These are phyloP conservation scores for Anticlea derivata DNA, from an alignment of 2,888 invertebrate genomes.

Conservation along the genomic window DNA sequence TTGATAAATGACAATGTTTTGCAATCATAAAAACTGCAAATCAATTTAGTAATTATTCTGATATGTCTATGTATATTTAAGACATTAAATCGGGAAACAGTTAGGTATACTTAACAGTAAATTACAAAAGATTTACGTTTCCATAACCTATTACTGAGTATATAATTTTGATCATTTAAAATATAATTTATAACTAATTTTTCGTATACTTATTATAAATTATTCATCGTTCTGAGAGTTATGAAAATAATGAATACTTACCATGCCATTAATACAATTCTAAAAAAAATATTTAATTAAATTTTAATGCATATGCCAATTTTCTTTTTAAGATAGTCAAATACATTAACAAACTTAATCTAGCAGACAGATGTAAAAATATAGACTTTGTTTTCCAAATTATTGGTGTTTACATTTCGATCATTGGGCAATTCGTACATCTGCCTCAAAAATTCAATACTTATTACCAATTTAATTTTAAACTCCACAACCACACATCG, in stretches of 20 bases:
- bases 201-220: constrained; percentile 37
- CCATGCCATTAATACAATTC: constrained; percentile 43
- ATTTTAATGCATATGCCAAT: constrained; percentile 41
- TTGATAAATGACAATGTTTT: too few relatives aligned
- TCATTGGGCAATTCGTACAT: constrained; percentile 18
- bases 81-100: not conserved
- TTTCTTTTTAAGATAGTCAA: constrained; percentile 39
- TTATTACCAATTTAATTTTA: constrained; percentile 4
- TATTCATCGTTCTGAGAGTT: constrained; percentile 42
- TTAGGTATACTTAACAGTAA: not conserved
- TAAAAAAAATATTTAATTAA: constrained; percentile 23
- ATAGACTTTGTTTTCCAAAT: not conserved
- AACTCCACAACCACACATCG: constrained; percentile 37
- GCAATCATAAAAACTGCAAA: too few relatives aligned
- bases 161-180: constrained; percentile 72
- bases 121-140: constrained; percentile 30
- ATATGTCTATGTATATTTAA: too few relatives aligned
- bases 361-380: constrained; percentile 27
- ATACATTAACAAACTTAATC: constrained; percentile 19
- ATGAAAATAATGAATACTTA: constrained; percentile 37
- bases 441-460: constrained; percentile 32
- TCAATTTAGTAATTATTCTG: too few relatives aligned
- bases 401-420: too few relatives aligned
- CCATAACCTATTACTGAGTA: constrained; percentile 68
- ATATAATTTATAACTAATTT: constrained; percentile 45